Evolutionary conservation across 2,113 vertebrate genomes (phyloP).

Genomic region (Solea solea): DNA sequence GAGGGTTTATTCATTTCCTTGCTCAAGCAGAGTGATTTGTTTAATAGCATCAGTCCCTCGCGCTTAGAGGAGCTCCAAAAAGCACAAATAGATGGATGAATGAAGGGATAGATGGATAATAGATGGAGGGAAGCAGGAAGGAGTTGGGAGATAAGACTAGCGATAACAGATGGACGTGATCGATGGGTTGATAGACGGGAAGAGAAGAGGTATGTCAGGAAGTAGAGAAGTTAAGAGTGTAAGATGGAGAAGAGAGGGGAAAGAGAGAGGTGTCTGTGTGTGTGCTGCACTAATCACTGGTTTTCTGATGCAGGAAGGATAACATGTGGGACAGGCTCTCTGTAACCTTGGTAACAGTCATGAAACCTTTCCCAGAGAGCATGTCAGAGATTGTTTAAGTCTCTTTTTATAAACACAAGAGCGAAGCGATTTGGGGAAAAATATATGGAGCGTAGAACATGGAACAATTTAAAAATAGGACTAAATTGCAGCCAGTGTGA

Average conservation of each 20-base stretch:
- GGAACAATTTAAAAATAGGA: too few species aligned
- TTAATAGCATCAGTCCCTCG: conserved; percentile 37
- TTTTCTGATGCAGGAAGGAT: conserved; percentile 78
- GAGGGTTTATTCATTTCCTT: conserved; percentile 38
- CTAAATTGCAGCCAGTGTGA: too few species aligned
- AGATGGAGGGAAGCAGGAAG: conserved; percentile 9
- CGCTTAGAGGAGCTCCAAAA: conserved; percentile 21
- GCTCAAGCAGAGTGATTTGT: conserved; percentile 54
- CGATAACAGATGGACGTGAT: conserved; percentile 30
- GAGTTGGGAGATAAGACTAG: conserved; percentile 21
- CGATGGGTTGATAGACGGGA: conserved; percentile 44
- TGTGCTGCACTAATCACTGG: conserved; percentile 38
- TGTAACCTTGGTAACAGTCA: conserved; percentile 86
- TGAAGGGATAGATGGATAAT: not conserved
- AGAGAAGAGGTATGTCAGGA: conserved; percentile 42
- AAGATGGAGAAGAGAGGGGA: conserved; percentile 64
- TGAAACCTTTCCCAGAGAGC: conserved; percentile 78
- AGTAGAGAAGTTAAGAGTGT: conserved; percentile 34
- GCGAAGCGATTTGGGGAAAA: not conserved
- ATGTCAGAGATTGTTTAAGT: conserved; percentile 81
- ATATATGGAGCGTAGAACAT: too few species aligned
- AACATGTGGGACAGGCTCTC: conserved; percentile 81
- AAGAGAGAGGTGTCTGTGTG: conserved; percentile 10
- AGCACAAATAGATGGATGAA: conserved; percentile 25
- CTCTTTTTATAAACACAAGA: conserved; percentile 71